These are phyloP conservation scores for Poecilus cupreus DNA, from an alignment of 2,888 invertebrate genomes.

Conservation along the genomic window DNA sequence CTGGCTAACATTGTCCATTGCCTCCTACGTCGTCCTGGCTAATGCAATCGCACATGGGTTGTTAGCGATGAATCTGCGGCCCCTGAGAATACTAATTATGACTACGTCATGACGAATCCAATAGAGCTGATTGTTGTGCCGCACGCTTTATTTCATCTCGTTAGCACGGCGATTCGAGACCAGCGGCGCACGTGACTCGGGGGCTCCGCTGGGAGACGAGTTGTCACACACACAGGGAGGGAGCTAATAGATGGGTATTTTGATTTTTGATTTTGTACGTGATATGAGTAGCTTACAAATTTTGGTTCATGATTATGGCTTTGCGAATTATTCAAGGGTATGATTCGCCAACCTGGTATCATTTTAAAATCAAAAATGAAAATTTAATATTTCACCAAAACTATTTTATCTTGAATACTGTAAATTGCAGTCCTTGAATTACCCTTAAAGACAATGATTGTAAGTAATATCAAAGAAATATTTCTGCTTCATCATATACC, in stretches of 20 bases:
- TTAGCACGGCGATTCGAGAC: conserved; percentile 38
- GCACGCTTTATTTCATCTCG: conserved; percentile 57
- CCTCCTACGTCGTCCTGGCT: background rate
- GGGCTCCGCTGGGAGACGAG: background rate
- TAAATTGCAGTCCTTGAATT: too few relatives aligned
- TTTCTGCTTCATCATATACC: too few relatives aligned
- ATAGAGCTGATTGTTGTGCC: conserved; percentile 54
- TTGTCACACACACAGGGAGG: background rate
- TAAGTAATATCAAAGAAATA: too few relatives aligned
- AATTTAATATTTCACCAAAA: too few relatives aligned
- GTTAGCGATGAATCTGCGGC: conserved; percentile 46
- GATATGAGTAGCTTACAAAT: background rate
- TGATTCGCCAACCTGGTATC: too few relatives aligned
- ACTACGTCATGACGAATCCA: conserved; percentile 54
- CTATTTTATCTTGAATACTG: too few relatives aligned
- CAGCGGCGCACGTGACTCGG: conserved; percentile 31
- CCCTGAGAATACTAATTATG: conserved; percentile 56
- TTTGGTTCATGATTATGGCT: background rate
- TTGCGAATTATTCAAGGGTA: too few relatives aligned
- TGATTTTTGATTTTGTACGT: background rate
- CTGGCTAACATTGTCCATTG: background rate
- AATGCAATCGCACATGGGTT: conserved; percentile 49
- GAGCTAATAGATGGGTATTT: background rate
- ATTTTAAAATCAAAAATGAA: too few relatives aligned
- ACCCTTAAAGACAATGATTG: too few relatives aligned